Evolutionary conservation across 2,797 vertebrate species (phyloP), one percentile per base, ranked within the genome.

Genomic region (Eospalax fontanierii): DNA sequence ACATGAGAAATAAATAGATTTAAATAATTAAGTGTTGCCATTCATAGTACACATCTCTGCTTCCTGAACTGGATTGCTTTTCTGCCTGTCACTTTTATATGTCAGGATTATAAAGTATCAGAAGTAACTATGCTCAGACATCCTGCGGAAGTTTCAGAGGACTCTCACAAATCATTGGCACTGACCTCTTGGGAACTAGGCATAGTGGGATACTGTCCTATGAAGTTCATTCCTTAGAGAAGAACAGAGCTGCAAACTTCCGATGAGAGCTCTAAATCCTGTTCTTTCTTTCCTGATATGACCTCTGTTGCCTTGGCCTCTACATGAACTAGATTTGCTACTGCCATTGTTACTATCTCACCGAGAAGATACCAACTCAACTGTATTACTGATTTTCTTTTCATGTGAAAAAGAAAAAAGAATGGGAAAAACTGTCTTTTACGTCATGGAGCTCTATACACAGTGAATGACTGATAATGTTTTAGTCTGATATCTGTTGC

Each of bases 391-490:
- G 59, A 87, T 85, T 75, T 87, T 90, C 88, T 89, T 57, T 19
- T 46, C 74, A 66, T 82, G 18, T 19, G 89, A 79, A 90, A n/a
- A 66, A 93, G 85, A 40, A 94, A 73, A 46, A 79, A 91, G 89
- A 65, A 93, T 11, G 65, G 78, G 87, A 91, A 38, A 76, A 86
- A 95, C 28, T 80, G 65, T 87, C 57, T 89, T 87, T 57, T 87
- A 57, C 9, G 33, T 90, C 70, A 57, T 59, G 18, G 30, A 46
- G 71, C 26, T 83, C 68, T 89, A 43, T 68, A 33, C 73, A 86
- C 84, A 90, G 75, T 68, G 57, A 95, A 87, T 6, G 30, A 57
- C 89, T 9, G 71, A 59, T 54, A 70, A 11, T 35, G 22, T n/a
- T n/a, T 71, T 70, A 19, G 16, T 85, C 70, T 85, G 11, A 19